These are phyloP conservation scores for Pristionchus mayeri DNA, from an alignment of 2,888 invertebrate species.

Conservation along the genomic window DNA sequence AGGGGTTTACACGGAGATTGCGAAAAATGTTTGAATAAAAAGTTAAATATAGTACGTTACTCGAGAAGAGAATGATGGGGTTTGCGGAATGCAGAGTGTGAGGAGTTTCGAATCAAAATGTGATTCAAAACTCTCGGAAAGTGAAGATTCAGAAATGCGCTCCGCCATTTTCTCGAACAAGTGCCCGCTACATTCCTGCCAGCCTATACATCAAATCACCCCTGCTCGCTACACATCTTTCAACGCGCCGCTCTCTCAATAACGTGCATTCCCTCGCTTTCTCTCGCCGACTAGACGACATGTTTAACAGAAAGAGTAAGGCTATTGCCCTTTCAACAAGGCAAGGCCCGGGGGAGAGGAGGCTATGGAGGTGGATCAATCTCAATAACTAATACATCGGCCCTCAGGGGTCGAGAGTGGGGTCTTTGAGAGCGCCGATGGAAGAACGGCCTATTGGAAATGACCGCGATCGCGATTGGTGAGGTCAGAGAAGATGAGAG, in stretches of 20 bases:
- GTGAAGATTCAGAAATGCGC: no score
- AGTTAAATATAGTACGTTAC: no score
- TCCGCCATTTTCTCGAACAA: not conserved
- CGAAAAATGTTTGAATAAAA: no score
- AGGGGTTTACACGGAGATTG: no score
- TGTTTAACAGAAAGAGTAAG: not conserved
- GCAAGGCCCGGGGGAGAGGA: not conserved
- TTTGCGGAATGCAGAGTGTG: no score
- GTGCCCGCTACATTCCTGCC: constrained; percentile 8
- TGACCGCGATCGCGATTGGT: not conserved
- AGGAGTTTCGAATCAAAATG: no score
- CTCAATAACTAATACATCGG: constrained; percentile 38
- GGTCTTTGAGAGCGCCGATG: not conserved
- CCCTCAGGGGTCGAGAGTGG: not conserved
- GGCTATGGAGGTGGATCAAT: constrained; percentile 6
- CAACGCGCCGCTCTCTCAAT: not conserved
- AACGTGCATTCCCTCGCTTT: not conserved
- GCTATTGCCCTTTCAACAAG: not conserved
- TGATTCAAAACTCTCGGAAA: no score
- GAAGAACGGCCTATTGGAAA: not conserved
- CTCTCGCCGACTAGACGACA: not conserved
- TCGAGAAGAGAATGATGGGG: no score
- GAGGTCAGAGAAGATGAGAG: not conserved
- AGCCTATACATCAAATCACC: constrained; percentile 23
- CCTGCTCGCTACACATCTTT: not conserved